Evolutionary conservation across 2,797 vertebrate genomes (phyloP).

Genomic region (Phoxinus dragarum): DNA sequence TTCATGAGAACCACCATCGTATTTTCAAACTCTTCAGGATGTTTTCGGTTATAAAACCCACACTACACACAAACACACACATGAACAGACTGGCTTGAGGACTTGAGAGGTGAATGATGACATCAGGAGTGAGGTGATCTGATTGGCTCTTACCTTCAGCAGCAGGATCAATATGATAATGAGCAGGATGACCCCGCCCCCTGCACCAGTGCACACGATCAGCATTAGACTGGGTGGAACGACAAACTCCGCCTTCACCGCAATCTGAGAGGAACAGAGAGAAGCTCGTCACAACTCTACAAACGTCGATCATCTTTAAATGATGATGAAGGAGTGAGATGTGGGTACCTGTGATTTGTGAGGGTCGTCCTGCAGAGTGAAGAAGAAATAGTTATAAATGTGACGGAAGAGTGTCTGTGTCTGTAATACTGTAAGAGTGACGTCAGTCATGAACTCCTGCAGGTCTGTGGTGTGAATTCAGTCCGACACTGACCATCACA

Average conservation of each 20-base stretch:
- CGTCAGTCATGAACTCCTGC: neutral
- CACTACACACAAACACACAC: conserved; percentile 28
- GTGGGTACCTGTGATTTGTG: neutral
- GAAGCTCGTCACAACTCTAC: too few relatives aligned
- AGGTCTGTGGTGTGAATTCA: neutral
- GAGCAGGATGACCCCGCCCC: conserved; percentile 67
- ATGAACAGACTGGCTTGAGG: neutral
- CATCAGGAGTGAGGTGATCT: neutral
- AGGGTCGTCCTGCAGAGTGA: neutral
- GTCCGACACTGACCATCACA: neutral
- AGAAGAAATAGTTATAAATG: neutral
- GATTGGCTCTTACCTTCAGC: conserved; percentile 67
- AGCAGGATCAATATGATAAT: conserved; percentile 67
- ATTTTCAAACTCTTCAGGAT: neutral
- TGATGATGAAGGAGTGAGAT: neutral
- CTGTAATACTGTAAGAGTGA: neutral
- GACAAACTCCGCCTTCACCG: conserved; percentile 65
- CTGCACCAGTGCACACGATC: conserved; percentile 63
- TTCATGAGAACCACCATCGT: neutral
- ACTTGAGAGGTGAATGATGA: neutral
- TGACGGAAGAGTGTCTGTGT: neutral
- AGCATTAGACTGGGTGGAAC: conserved; percentile 33
- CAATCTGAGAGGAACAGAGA: conserved; percentile 60
- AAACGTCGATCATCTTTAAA: neutral
- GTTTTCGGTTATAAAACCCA: conserved; percentile 1